Evolutionary conservation across 2,113 vertebrate species (phyloP).

Genomic region (Zosterops japonicus): DNA sequence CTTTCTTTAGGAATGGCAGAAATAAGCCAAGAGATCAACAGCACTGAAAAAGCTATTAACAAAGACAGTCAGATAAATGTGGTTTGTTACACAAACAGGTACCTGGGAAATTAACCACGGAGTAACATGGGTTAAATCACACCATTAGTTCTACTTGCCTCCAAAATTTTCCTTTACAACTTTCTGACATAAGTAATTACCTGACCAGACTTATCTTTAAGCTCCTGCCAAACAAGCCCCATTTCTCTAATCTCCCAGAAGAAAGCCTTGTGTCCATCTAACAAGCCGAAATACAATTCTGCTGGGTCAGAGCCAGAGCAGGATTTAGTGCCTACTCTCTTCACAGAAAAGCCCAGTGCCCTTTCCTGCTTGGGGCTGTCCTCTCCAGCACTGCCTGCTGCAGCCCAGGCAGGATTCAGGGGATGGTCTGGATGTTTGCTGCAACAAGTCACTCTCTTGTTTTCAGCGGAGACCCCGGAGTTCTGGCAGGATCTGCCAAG

Average conservation of each 20-base stretch:
- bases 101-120: background rate
- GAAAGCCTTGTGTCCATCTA: background rate
- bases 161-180: background rate
- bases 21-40: background rate
- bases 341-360: background rate
- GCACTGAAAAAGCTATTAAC: background rate
- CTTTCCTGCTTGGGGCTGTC: background rate
- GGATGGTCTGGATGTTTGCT: constrained; percentile 11
- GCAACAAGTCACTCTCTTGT: background rate
- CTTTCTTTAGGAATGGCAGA: background rate
- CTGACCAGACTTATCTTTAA: constrained; percentile 17
- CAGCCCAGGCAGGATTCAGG: background rate
- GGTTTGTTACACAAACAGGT: background rate
- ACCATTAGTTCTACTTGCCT: background rate
- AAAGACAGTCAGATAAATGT: background rate
- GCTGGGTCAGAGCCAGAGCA: background rate
- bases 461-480: background rate
- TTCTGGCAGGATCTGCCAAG: background rate
- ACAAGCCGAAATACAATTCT: background rate
- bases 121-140: background rate
- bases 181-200: constrained; percentile 30
- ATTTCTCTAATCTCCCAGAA: constrained; percentile 14
- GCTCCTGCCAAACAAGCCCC: background rate
- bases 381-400: background rate
- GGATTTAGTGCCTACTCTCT: background rate